Conservation (phyloP, 2,888 invertebrate genomes). For the Tachina grossa region DNA sequence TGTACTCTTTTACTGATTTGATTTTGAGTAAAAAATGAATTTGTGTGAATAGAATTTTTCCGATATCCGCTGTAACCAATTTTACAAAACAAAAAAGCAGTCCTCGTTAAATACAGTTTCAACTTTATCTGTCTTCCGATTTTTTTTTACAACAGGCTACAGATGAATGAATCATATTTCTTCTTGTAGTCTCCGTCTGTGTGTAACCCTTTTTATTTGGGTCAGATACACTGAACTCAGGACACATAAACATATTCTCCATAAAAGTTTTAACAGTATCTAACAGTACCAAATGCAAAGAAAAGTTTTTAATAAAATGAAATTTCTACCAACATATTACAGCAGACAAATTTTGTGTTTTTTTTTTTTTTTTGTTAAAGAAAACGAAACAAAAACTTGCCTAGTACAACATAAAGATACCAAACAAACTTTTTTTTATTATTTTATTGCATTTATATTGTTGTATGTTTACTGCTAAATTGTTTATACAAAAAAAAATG, state of each 20-base stretch:
- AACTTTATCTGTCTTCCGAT: slow-evolving; percentile 4
- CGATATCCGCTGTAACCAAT: background rate
- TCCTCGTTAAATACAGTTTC: slow-evolving; percentile 5
- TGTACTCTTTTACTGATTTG: too few species aligned
- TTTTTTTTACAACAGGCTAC: background rate
- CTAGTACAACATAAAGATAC: slow-evolving; percentile 12
- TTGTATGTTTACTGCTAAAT: slow-evolving; percentile 19
- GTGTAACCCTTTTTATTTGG: slow-evolving; percentile 25
- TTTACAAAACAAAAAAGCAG: background rate
- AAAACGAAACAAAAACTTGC: background rate
- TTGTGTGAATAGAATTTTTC: background rate
- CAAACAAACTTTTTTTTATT: slow-evolving; percentile 23
- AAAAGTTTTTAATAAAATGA: slow-evolving; percentile 63
- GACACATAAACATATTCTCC: background rate
- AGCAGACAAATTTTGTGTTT: slow-evolving; percentile 48
- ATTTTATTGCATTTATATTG: slow-evolving; percentile 23
- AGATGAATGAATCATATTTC: slow-evolving; percentile 39
- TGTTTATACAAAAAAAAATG: background rate
- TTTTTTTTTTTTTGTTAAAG: too few species aligned
- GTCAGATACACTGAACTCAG: slow-evolving; percentile 6
- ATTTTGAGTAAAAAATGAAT: too few species aligned
- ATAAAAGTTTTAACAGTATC: slow-evolving; percentile 16
- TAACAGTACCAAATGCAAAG: slow-evolving; percentile 13
- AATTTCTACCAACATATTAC: slow-evolving; percentile 34
- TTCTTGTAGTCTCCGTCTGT: slow-evolving; percentile 12